Evolutionary conservation across 1,140 invertebrate species (phyloP).

Genomic region (Muscidifurax raptorellus): DNA sequence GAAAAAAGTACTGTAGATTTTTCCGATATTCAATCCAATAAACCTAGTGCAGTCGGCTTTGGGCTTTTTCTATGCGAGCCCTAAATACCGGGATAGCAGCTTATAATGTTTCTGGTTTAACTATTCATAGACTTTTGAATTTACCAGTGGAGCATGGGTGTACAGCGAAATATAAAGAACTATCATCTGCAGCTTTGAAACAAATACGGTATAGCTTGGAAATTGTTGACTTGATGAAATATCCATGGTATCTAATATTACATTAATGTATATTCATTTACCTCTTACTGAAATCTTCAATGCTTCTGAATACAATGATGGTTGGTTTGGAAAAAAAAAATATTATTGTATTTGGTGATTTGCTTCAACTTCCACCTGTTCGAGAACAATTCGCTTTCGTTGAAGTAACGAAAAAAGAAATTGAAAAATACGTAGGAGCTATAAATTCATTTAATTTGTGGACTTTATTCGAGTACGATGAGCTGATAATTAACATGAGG

Average conservation of each 20-base stretch:
- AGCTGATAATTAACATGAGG: constrained; percentile 60
- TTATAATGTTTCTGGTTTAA: constrained; percentile 60
- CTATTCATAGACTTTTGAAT: constrained; percentile 59
- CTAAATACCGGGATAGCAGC: constrained; percentile 61
- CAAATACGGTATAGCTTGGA: constrained; percentile 55
- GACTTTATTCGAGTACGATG: constrained; percentile 59
- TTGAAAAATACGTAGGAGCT: constrained; percentile 56
- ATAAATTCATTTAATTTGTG: too few relatives aligned
- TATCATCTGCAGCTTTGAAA: constrained; percentile 59
- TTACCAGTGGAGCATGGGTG: constrained; percentile 59
- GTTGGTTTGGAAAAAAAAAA: constrained; percentile 63
- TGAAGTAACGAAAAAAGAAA: constrained; percentile 47
- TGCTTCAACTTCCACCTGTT: too few relatives aligned
- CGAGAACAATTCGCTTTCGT: constrained; percentile 58
- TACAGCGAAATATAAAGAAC: constrained; percentile 55
- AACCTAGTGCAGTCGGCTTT: constrained; percentile 53
- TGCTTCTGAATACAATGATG: constrained; percentile 53
- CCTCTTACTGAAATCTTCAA: constrained; percentile 61
- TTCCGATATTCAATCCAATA: constrained; percentile 39
- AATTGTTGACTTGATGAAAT: constrained; percentile 63
- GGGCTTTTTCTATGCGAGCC: constrained; percentile 55
- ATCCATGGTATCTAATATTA: constrained; percentile 67
- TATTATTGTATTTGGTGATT: too few relatives aligned
- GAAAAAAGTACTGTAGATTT: constrained; percentile 53
- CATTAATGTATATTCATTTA: constrained; percentile 60